Base-by-base conservation (phyloP, 2,888 invertebrate genomes). In the Shargacucullia verbasci region DNA sequence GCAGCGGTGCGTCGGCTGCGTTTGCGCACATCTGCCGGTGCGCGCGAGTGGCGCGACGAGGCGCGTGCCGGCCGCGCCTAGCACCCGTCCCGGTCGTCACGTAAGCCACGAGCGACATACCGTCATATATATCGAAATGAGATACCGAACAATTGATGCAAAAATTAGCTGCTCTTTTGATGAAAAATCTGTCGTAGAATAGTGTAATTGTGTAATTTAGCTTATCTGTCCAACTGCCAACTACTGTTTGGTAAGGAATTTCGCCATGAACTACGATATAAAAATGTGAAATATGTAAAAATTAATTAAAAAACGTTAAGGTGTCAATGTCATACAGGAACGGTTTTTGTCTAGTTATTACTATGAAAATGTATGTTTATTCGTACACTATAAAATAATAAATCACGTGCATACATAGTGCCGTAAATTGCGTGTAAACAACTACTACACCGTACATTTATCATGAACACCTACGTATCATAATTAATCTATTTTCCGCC, bases 21-120 rank as follows among this genome's bases (percentile, higher is more conserved):
- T 67, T 57, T 70, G 83, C 85, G 81, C 84, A 87, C 92, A 91
- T 91, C 92, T 91, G 91, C 89, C 85, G 76, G 77, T 77, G 80
- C 79, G 76, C 82, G 87, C 85, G 83, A 82, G 82, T 81, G 82
- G 70, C 20, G 20, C 59, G 52, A 38, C 46, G 41, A 59, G 63
- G 62, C 76, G 76, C 73, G 73, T 76, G 76, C 73, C 73, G 62
- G 63, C 65, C 73, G 70, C 60, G 58, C 73, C 71, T 69, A 69
- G 66, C 76, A 78, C 69, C 74, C 78, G 73, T 76, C 71, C 62
- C 61, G 67, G n/a, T 58, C 68, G 49, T 67, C 78, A 76, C 70
- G 71, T 75, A 75, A 82, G 78, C 66, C 63, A 78, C 67, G 71
- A 78, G 81, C 75, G 76, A 67, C 68, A 62, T 75, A 70, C 61